A percentile compares a stretch with the other conserved stretches of the same genome.
Conservation (phyloP, 2,888 invertebrate species). For the Minunthozetes semirufus region DNA sequence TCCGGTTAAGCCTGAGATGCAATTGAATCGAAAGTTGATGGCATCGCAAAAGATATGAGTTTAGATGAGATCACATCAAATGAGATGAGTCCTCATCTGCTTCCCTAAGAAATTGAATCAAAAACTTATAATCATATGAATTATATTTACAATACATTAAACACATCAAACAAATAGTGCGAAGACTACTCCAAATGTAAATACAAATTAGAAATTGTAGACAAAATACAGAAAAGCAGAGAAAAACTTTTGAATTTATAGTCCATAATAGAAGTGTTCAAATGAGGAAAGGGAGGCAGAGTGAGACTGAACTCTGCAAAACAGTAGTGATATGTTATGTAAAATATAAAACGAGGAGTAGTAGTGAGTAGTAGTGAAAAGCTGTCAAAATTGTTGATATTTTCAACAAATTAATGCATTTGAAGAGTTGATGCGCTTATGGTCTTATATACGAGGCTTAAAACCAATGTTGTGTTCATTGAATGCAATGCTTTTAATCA, state of each 20-base stretch:
- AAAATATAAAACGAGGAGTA: no score
- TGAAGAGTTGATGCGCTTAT: background rate
- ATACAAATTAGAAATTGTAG: conserved; percentile 10
- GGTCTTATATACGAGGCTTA: background rate
- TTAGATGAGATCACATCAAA: conserved; percentile 3
- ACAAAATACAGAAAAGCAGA: no score
- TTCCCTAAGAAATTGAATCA: conserved; percentile 1
- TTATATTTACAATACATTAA: conserved; percentile 26
- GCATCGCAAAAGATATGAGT: background rate
- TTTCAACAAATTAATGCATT: background rate
- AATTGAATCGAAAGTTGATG: background rate
- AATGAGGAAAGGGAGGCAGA: background rate
- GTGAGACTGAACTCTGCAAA: background rate
- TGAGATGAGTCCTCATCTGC: background rate
- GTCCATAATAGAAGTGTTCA: background rate
- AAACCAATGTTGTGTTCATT: no score
- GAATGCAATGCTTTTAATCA: background rate
- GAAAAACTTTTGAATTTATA: background rate
- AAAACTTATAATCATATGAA: conserved; percentile 27
- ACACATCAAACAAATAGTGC: conserved; percentile 27
- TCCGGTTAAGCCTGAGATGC: no score
- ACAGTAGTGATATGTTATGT: background rate
- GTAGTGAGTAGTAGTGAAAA: background rate
- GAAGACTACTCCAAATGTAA: conserved; percentile 8
- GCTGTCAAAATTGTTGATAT: conserved; percentile 4